These are phyloP conservation scores for Lochmaea capreae DNA, from an alignment of 2,888 invertebrate genomes.

Conservation along the genomic window DNA sequence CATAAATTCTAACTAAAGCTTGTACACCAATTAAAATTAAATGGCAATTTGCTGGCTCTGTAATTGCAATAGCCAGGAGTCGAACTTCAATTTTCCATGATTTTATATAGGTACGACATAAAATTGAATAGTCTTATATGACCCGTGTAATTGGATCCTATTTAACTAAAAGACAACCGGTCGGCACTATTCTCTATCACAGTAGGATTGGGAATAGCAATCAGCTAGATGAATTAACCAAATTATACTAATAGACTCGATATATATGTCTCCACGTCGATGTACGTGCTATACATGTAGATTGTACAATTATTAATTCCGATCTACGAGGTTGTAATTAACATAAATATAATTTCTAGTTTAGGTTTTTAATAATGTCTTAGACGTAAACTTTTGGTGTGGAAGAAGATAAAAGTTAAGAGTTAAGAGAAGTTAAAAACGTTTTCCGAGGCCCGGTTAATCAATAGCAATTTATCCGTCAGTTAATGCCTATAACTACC, in stretches of 20 bases:
- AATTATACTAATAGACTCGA: not conserved
- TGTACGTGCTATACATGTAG: not conserved
- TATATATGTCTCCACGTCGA: not conserved
- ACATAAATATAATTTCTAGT: not conserved
- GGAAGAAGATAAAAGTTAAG: no score
- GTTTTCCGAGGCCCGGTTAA: no score
- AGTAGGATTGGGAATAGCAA: not conserved
- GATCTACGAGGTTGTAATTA: not conserved
- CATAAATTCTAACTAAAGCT: not conserved
- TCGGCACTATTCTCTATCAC: not conserved
- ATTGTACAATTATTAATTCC: not conserved
- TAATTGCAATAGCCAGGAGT: not conserved
- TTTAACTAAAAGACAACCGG: conserved; percentile 14
- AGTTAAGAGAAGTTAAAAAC: no score
- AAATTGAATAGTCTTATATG: conserved; percentile 34
- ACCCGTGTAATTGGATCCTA: conserved; percentile 40
- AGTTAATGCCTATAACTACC: no score
- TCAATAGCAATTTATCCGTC: no score
- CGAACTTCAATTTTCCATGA: conserved; percentile 3
- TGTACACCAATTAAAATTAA: conserved; percentile 4
- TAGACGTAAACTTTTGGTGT: no score
- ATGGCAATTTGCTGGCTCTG: not conserved
- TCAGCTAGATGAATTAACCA: not conserved
- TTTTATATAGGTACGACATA: conserved; percentile 29
- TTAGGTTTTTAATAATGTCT: not conserved